Conservation (phyloP, 2,797 vertebrate species). For the Lepus oiostolus region DNA sequence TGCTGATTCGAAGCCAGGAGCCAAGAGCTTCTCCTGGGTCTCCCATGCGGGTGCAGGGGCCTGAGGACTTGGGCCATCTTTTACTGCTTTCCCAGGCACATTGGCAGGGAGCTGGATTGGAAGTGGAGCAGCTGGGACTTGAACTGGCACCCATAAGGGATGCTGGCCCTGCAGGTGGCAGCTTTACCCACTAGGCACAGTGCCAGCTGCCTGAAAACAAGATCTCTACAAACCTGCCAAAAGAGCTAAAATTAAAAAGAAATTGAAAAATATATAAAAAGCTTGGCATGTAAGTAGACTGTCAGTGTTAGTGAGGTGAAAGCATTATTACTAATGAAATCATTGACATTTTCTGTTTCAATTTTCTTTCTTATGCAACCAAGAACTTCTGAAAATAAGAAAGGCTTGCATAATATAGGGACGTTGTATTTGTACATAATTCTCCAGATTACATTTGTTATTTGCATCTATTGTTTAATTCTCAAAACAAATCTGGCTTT, state of each 20-base stretch:
- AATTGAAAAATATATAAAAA: not conserved
- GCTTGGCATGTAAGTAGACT: not conserved
- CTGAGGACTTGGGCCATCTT: no score
- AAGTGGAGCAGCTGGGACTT: no score
- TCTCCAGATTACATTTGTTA: constrained; percentile 14
- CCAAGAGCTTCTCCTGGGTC: no score
- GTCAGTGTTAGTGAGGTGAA: constrained; percentile 3
- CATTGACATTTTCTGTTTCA: constrained; percentile 53
- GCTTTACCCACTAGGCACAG: no score
- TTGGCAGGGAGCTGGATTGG: no score
- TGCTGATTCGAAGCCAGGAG: no score
- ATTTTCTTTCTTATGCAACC: constrained; percentile 16
- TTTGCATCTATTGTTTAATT: constrained; percentile 38
- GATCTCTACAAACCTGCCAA: constrained; percentile 29
- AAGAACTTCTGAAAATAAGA: constrained; percentile 60
- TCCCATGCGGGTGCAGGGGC: no score
- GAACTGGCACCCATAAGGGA: no score
- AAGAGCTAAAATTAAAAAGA: constrained; percentile 57
- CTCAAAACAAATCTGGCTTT: constrained; percentile 43
- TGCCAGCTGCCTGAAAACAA: not conserved
- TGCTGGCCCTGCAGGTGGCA: no score
- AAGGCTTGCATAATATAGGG: not conserved
- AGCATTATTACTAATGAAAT: constrained; percentile 52
- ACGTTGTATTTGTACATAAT: not conserved
- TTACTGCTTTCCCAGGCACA: no score